These are phyloP conservation scores for Thelaira solivaga DNA, from an alignment of 2,888 invertebrate genomes.

Conservation along the genomic window DNA sequence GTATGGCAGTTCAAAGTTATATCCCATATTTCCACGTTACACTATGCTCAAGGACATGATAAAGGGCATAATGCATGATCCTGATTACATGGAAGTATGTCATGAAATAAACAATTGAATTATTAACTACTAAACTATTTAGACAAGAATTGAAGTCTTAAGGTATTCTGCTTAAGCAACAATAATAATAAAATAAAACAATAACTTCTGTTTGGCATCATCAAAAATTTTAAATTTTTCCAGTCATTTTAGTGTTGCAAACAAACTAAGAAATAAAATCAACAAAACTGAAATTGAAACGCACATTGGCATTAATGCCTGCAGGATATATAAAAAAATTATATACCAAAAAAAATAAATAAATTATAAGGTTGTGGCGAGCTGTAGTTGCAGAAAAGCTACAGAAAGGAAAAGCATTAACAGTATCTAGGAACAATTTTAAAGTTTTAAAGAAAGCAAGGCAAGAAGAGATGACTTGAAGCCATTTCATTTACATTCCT, in stretches of 20 bases:
- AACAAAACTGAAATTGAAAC: constrained; percentile 13
- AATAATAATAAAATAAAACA: neutral
- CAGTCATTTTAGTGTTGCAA: neutral
- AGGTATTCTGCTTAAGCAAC: constrained; percentile 16
- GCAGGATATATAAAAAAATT: too few relatives aligned
- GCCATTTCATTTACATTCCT: too few relatives aligned
- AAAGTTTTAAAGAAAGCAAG: neutral
- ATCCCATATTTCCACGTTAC: constrained; percentile 96
- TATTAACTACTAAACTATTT: constrained; percentile 38
- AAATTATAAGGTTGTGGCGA: constrained; percentile 32
- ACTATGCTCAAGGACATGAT: constrained; percentile 98
- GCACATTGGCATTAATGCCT: constrained; percentile 45
- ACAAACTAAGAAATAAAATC: neutral
- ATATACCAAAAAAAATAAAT: constrained; percentile 8
- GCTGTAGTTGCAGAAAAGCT: neutral
- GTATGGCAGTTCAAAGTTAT: constrained; percentile 93
- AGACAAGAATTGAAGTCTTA: constrained; percentile 26
- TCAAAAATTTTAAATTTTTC: neutral
- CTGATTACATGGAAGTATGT: constrained; percentile 98
- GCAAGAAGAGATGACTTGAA: constrained; percentile 21
- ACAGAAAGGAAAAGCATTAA: neutral
- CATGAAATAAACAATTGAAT: constrained; percentile 86
- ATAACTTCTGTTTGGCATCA: neutral
- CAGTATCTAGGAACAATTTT: neutral
- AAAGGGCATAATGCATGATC: constrained; percentile 95